Conservation (phyloP, 1,140 invertebrate species). For the Trissolcus basalis region DNA sequence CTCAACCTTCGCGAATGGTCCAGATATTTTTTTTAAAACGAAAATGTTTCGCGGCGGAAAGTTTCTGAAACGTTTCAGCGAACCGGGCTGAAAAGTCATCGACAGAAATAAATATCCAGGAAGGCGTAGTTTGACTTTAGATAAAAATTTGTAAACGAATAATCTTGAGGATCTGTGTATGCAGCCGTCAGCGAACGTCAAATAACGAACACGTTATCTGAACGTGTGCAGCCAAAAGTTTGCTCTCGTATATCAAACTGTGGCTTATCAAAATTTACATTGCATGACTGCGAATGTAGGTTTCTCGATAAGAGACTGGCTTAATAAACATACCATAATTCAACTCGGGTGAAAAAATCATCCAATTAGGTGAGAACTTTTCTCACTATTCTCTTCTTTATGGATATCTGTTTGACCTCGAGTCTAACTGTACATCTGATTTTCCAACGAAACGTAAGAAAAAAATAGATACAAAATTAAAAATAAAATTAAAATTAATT, state of each 20-base stretch:
- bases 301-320: background rate
- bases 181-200: constrained; percentile 23
- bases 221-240: constrained; percentile 12
- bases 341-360: constrained; percentile 3
- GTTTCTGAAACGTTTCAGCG: too few species aligned
- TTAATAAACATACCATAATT: constrained; percentile 1
- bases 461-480: too few species aligned
- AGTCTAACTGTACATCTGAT: background rate
- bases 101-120: background rate
- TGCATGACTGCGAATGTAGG: background rate
- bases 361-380: constrained; percentile 7
- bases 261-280: constrained; percentile 17
- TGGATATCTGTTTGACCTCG: constrained; percentile 3
- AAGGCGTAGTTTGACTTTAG: constrained; percentile 4
- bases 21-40: too few species aligned
- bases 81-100: too few species aligned
- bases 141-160: constrained; percentile 11
- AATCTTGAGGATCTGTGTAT: constrained; percentile 6
- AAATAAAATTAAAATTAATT: too few species aligned
- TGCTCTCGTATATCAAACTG: constrained; percentile 7
- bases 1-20: too few species aligned
- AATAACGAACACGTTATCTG: constrained; percentile 39
- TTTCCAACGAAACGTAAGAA: background rate
- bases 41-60: too few species aligned
- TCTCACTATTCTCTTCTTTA: constrained; percentile 4